These are phyloP conservation scores for Hycleus phaleratus DNA, from an alignment of 1,140 invertebrate species.

Conservation along the genomic window DNA sequence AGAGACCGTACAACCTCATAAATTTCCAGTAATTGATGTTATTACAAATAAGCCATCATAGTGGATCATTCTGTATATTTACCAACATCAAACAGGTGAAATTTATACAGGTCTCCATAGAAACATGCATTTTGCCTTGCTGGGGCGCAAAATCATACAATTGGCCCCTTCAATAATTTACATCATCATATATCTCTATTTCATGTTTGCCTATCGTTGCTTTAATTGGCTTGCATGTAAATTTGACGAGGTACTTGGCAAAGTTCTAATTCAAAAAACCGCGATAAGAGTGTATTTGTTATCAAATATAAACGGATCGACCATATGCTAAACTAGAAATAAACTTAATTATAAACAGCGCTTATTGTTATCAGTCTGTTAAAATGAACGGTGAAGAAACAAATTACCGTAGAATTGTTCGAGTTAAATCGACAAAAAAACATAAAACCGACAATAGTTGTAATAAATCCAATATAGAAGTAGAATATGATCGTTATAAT, in stretches of 20 bases:
- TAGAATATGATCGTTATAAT: background rate
- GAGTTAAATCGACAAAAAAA: conserved; percentile 17
- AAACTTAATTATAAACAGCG: too few species aligned
- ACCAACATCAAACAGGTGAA: conserved; percentile 5
- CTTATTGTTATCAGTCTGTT: background rate
- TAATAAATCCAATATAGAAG: background rate
- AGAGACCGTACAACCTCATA: too few species aligned
- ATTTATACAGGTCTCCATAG: conserved; percentile 12
- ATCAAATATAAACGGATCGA: too few species aligned
- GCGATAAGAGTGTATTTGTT: too few species aligned
- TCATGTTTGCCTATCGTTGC: too few species aligned
- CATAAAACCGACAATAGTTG: background rate
- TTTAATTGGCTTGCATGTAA: too few species aligned
- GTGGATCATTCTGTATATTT: background rate
- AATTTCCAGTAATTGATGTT: too few species aligned
- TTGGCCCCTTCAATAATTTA: background rate
- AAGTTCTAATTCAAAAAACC: too few species aligned
- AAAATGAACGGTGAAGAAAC: conserved; percentile 23
- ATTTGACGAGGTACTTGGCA: too few species aligned
- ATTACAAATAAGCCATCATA: too few species aligned
- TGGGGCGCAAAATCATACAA: conserved; percentile 17
- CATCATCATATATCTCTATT: too few species aligned
- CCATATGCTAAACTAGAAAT: too few species aligned
- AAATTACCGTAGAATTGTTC: conserved; percentile 20
- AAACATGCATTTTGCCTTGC: conserved; percentile 7